Base-by-base conservation (phyloP, 2,888 invertebrate genomes). In the Mesoligia furuncula region DNA sequence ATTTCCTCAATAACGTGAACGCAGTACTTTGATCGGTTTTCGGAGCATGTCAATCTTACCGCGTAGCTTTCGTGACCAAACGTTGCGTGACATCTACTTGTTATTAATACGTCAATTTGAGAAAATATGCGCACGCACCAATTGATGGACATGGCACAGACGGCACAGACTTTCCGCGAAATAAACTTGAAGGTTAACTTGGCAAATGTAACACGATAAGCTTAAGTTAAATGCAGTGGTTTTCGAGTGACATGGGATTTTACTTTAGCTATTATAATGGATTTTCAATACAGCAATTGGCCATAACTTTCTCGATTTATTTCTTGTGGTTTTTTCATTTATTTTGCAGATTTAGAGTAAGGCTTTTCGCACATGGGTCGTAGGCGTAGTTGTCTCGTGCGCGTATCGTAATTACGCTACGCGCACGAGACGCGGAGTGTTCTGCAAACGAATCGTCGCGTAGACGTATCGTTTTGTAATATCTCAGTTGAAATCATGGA, bases 31-130 rank as follows among this genome's bases (percentile, higher is more conserved):
- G 77, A 80, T 88, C 71, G 79, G 36, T 81, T 87, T 87, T 84
- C 69, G 83, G 78, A 84, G 79, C 80, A 86, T 84, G 70, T 79
- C 77, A 84, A 67, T 65, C 70, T 65, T 54, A 66, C 36, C 8
- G 64, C 61, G 71, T 71, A 66, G 75, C 66, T 79, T 73, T 80
- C 88, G 88, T 88, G 88, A 87, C 84, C 42, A 17, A 74, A 57
- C 72, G 45, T 87, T 65, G 88, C 88, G 84, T 87, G 89, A 75
- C 79, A 77, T 78, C 69, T 84, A 73, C 69, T 83, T 79, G 77
- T 80, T 72, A 78, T 77, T 77, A 75, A 89, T 86, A 86, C 85
- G 81, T 87, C 76, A 72, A 79, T 83, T 80, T 75, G 72, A 79
- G 74, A 81, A 86, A 83, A 84, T 81, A 76, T 80, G 79, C 74